Evolutionary conservation across 2,888 invertebrate species (phyloP), one percentile per base, ranked within the genome.

Genomic region (Trisateles emortualis): DNA sequence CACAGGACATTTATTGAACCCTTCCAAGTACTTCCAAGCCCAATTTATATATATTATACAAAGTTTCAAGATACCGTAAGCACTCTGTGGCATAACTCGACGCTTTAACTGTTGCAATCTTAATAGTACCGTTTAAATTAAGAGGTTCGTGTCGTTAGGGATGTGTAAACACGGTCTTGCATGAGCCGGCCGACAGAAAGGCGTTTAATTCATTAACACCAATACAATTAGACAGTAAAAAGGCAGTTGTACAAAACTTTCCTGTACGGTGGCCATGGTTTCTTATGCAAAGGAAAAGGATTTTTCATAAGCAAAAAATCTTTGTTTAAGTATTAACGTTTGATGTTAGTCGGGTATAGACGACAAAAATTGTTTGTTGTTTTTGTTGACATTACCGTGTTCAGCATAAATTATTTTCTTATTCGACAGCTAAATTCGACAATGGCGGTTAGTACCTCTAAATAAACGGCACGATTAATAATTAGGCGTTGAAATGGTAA

Each of bases 141-240:
- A 35, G 16, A 38, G 17, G 36, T 19, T 19, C 17, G 11, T 39
- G 22, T 22, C 22, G 9, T 35, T n/a, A 32, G 14, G 33, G 16
- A 26, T 19, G 32, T 33, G 24, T 24, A 36, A 44, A 43, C 39
- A 42, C 19, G n/a, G 24, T 36, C 24, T 17, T 29, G 36, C 45
- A 17, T 45, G 36, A 17, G 36, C 35, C 17, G 24, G 22, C 67
- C 64, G 63, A 62, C 72, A 60, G 67, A 64, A 75, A 73, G 52
- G 64, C 68, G 69, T 80, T 81, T 78, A 81, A 83, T 83, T 83
- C 72, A 81, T 83, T 82, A 83, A 60, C 71, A 73, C 68, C 71
- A 66, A 72, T 74, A 81, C 76, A 81, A 80, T 81, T 78, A 80
- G 73, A 64, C 62, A 61, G 64, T 67, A 62, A 69, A 73, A 63